Base-by-base conservation (phyloP, 2,113 vertebrate genomes). In the Mormyrus lacerda region DNA sequence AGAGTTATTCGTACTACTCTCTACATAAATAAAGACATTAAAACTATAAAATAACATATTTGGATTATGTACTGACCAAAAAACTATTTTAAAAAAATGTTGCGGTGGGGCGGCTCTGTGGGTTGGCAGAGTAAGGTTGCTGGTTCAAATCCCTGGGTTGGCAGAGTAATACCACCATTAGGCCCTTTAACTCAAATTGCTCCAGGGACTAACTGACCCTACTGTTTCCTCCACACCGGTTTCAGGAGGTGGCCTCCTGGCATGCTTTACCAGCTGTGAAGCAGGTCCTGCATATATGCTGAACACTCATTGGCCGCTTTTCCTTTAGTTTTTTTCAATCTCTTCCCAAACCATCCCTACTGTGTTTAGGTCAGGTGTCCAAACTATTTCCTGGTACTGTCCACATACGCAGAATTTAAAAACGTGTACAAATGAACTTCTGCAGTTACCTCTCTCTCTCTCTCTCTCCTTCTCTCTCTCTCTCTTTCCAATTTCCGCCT, bases 401-500 rank as follows among this genome's bases (percentile, higher is more conserved):
- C n/a, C n/a, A 69, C n/a, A 69, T 69, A 1, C 0, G 9, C n/a
- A 31, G n/a, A 69, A 69, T 31, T 3, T 24, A 31, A 69, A 11
- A 31, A 31, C 3, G 15, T 42, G 35, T 79, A 19, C 19, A 42
- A 79, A 48, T 85, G 24, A 27, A 47, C 19, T n/a, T 11, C 44
- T n/a, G 88, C 88, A 90, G 88, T 55, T 79, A 88, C 51, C 51
- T 89, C 69, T 91, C 69, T 9, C 87, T 88, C 89, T 92, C 91
- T 93, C 92, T 89, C 69, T 91, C 69, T 9, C 85, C 88, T 89
- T 93, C 91, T 93, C 87, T 88, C 79, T 91, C 79, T 10, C 87
- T 87, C 89, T 93, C 91, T 92, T 92, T 69, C 35, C 17, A 58
- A 61, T 91, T 91, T 90, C 92, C 90, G 91, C 92, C 94, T 93